Evolutionary conservation across 2,888 invertebrate genomes (phyloP).

Genomic region (Lycia hirtaria): DNA sequence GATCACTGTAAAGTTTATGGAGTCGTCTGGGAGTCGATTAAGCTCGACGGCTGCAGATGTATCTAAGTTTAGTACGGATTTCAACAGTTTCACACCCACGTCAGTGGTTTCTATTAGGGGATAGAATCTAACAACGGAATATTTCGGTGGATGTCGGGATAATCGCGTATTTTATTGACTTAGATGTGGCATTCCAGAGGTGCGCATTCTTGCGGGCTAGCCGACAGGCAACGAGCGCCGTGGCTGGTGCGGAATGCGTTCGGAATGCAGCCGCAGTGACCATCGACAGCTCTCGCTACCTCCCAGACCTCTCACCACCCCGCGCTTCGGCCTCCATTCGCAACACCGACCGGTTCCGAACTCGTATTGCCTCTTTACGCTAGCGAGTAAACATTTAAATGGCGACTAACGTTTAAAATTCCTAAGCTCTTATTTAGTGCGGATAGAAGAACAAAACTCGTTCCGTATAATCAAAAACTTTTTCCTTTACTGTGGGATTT

Average conservation of each 20-base stretch:
- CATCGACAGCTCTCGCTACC: slow-evolving; percentile 11
- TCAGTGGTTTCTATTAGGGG: slow-evolving; percentile 7
- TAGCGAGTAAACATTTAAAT: slow-evolving; percentile 44
- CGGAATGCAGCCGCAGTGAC: slow-evolving; percentile 63
- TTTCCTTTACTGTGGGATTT: slow-evolving; percentile 12
- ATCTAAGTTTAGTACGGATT: not conserved
- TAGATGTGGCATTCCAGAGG: slow-evolving; percentile 50
- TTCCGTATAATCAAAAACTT: slow-evolving; percentile 19
- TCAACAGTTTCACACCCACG: slow-evolving; percentile 5
- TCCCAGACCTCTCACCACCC: slow-evolving; percentile 50
- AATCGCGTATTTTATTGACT: slow-evolving; percentile 51
- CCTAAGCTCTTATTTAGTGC: slow-evolving; percentile 31
- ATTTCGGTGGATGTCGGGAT: slow-evolving; percentile 32
- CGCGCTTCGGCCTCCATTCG: slow-evolving; percentile 38
- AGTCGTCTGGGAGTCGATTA: not conserved
- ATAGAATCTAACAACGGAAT: slow-evolving; percentile 8
- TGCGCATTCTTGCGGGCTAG: slow-evolving; percentile 44
- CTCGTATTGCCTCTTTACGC: slow-evolving; percentile 36
- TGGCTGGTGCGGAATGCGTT: slow-evolving; percentile 63
- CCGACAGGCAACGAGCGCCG: slow-evolving; percentile 37
- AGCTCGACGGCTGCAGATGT: not conserved
- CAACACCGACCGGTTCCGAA: slow-evolving; percentile 40
- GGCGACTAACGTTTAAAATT: slow-evolving; percentile 38
- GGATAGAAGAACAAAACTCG: slow-evolving; percentile 31
- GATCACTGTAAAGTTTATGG: not conserved